Evolutionary conservation across 2,797 vertebrate genomes (phyloP).

Genomic region (Mallotus villosus): DNA sequence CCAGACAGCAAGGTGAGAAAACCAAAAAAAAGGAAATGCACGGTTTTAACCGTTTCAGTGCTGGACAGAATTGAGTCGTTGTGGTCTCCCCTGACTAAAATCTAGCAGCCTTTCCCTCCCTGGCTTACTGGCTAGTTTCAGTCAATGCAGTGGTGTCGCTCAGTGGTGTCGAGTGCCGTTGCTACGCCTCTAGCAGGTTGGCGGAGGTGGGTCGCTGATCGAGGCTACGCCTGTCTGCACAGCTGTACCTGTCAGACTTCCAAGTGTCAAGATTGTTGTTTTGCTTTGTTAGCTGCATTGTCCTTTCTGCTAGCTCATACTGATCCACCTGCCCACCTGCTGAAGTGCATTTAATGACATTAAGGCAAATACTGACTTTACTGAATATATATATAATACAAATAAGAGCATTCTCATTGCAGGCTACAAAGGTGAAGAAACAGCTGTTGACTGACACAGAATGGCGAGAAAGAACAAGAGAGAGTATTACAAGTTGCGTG

Average conservation of each 20-base stretch:
- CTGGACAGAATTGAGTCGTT: conserved; percentile 69
- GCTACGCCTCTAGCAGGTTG: conserved; percentile 48
- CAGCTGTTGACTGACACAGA: neutral
- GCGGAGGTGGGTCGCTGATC: neutral
- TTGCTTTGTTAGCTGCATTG: neutral
- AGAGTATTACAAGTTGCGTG: neutral
- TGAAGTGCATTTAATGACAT: too few relatives aligned
- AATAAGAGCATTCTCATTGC: neutral
- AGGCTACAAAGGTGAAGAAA: too few relatives aligned
- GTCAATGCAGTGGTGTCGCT: conserved; percentile 47
- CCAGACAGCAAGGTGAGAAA: conserved; percentile 57
- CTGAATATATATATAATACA: neutral
- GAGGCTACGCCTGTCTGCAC: conserved; percentile 61
- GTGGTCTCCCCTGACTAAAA: conserved; percentile 75
- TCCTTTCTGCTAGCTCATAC: neutral
- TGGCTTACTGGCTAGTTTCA: conserved; percentile 61
- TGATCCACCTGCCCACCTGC: neutral
- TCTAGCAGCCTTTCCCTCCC: conserved; percentile 50
- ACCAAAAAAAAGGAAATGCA: conserved; percentile 64
- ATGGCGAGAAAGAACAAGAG: neutral
- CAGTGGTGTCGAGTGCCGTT: conserved; percentile 57
- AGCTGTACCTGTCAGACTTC: neutral
- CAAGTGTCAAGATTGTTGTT: neutral
- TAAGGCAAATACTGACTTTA: neutral
- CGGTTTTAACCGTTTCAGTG: conserved; percentile 79